Evolutionary conservation across 2,888 invertebrate species (phyloP), one percentile per base, ranked within the genome.

Genomic region (Amiota mariae): DNA sequence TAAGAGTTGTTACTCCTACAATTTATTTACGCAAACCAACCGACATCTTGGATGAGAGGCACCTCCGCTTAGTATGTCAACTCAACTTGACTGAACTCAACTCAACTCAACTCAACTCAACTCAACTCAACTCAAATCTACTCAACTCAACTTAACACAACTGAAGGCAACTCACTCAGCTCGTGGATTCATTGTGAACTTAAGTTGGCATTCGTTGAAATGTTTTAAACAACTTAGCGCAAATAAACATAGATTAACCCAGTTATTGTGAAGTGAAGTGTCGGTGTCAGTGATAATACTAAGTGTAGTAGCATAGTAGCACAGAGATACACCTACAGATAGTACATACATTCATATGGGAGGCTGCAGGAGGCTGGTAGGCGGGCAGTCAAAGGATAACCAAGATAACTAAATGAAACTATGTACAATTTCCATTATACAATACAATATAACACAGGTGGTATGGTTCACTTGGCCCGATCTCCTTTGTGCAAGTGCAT

Each of bases 161-260:
- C 36, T 36, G 36, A 63, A 24, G n/a, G 36, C 63, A 63, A 13
- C 46, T 36, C 20, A 15, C 18, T 13, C 24, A 68, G 47, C 67
- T 51, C 51, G 51, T 59, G 59, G 36, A 51, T 54, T 20, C 67
- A 18, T 68, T 51, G 54, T 51, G 54, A 68, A 51, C 51, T 68
- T 68, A 68, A 68, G 51, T 68, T 51, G 54, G 67, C 67, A 36
- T 36, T 36, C 36, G 67, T 68, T 68, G 67, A 68, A 54, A 54
- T 68, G 67, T 68, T 68, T 36, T 18, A 68, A 68, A 68, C 67
- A 68, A 68, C 67, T 68, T 68, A 68, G 36, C 51, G 67, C 51
- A 68, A 68, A 68, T 68, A 68, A 68, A 68, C 67, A 68, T 51
- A 51, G 51, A 68, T 68, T 68, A 68, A 68, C 67, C 67, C 24